phyloP scores from a whole-genome alignment of 1,140 invertebrate genomes.

The Heliconius eleuchia region DNA sequence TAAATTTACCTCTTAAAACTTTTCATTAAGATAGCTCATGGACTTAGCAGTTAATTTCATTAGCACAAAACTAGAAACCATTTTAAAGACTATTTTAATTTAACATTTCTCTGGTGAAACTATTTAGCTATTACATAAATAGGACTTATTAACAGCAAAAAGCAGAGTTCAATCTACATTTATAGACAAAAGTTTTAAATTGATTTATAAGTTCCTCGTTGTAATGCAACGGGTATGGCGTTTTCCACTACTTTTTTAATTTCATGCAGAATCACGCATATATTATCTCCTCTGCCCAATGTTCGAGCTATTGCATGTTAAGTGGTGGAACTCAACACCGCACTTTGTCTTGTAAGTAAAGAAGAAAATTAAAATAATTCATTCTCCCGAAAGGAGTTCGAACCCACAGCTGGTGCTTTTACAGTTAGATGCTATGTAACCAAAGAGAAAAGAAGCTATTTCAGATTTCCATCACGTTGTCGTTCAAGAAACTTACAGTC shows the following conservation, averaged over 20 bases:
- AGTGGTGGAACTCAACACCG: no score
- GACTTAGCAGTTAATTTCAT: not conserved
- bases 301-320: not conserved
- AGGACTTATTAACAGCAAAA: not conserved
- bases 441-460: no score
- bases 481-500: no score
- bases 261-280: not conserved
- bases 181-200: not conserved
- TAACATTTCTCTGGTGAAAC: not conserved
- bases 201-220: not conserved
- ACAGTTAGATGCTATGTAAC: no score
- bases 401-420: no score
- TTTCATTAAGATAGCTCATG: not conserved
- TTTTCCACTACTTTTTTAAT: not conserved
- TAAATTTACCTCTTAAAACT: not conserved
- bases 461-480: no score
- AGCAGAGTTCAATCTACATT: not conserved
- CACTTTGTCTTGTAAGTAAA: no score
- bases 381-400: no score
- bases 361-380: no score
- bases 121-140: constrained; percentile 1
- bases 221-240: not conserved
- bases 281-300: not conserved
- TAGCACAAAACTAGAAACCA: not conserved
- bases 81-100: not conserved